phyloP scores from a whole-genome alignment of 37 sponge, comb jelly and placozoan species.

The Lycopodina hypogea region DNA sequence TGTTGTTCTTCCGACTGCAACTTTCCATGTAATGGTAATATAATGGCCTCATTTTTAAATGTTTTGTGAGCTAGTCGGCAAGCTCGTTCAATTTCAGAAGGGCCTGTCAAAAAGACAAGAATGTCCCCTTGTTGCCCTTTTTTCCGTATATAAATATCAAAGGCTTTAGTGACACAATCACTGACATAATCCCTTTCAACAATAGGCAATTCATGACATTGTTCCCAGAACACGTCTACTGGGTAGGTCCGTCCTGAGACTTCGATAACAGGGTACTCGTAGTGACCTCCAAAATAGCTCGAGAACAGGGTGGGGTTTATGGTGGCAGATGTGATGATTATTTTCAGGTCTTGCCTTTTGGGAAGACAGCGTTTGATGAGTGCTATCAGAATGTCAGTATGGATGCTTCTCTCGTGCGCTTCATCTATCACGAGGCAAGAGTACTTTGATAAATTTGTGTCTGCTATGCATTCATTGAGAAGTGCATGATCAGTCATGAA shows the following conservation, averaged over 20 bases:
- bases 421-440: slow-evolving; percentile 82
- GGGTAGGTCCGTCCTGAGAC: slow-evolving; percentile 81
- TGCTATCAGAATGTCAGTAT: slow-evolving; percentile 74
- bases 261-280: slow-evolving; percentile 24
- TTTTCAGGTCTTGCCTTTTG: slow-evolving; percentile 49
- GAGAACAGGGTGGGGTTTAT: slow-evolving; percentile 64
- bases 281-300: slow-evolving; percentile 38
- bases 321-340: slow-evolving; percentile 85
- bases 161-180: slow-evolving; percentile 13
- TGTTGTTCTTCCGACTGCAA: slow-evolving; percentile 81
- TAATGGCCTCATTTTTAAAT: slow-evolving; percentile 14
- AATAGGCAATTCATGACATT: neutral
- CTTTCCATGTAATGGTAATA: slow-evolving; percentile 78
- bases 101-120: slow-evolving; percentile 83
- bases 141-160: slow-evolving; percentile 20
- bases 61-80: slow-evolving; percentile 9
- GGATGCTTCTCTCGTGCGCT: slow-evolving; percentile 83
- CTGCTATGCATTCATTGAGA: slow-evolving; percentile 60
- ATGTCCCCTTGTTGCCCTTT: slow-evolving; percentile 54
- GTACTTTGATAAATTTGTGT: slow-evolving; percentile 39
- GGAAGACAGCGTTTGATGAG: slow-evolving; percentile 65
- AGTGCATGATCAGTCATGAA: slow-evolving; percentile 72
- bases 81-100: slow-evolving; percentile 74
- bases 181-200: slow-evolving; percentile 6
- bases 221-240: slow-evolving; percentile 48